These are phyloP conservation scores for Bradypus variegatus DNA, from an alignment of 2,797 vertebrate genomes.

Conservation along the genomic window DNA sequence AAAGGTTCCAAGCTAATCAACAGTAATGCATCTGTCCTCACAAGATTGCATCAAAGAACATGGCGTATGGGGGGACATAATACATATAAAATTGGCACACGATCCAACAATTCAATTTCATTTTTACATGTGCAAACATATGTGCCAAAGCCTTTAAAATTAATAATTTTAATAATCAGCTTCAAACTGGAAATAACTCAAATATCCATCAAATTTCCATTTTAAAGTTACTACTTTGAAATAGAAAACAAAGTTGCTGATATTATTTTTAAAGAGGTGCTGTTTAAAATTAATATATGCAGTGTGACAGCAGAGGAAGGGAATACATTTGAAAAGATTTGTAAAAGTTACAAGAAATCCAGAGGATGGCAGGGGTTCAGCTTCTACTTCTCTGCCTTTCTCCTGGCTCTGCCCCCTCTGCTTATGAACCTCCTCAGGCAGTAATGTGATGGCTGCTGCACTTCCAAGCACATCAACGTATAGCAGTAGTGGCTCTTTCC, in stretches of 20 bases:
- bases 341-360: background rate
- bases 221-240: constrained; percentile 19
- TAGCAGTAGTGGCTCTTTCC: background rate
- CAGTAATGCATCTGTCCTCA: too few relatives aligned
- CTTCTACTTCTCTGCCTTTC: background rate
- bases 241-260: background rate
- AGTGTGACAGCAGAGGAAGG: background rate
- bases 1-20: too few relatives aligned
- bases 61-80: too few relatives aligned
- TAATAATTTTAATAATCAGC: constrained; percentile 15
- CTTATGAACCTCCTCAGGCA: background rate
- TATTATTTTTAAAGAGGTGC: background rate
- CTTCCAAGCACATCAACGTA: background rate
- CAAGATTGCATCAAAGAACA: too few relatives aligned
- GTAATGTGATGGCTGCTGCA: background rate
- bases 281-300: background rate
- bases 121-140: constrained; percentile 10
- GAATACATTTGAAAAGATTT: background rate
- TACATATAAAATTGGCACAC: background rate
- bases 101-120: background rate
- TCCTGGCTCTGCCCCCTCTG: background rate
- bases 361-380: background rate
- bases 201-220: background rate
- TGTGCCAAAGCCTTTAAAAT: constrained; percentile 14
- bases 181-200: constrained; percentile 8